A percentile compares a stretch with the other conserved stretches of the same genome.
phyloP scores from a whole-genome alignment of 2,113 vertebrate genomes.

The Proterorhinus semilunaris region DNA sequence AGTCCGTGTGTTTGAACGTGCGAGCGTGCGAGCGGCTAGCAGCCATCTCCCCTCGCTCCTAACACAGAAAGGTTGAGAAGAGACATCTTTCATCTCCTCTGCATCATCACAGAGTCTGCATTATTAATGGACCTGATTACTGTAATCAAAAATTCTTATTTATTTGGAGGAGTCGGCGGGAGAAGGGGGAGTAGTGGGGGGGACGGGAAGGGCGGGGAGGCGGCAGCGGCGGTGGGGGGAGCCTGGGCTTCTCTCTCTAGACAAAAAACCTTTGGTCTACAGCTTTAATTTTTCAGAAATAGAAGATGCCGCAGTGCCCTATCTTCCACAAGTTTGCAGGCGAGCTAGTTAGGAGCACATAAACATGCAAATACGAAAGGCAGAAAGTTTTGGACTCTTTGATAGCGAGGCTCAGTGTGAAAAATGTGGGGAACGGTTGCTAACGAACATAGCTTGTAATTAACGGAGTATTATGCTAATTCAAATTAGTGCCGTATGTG shows the following conservation, averaged over 20 bases:
- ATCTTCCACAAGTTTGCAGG: conserved; percentile 67
- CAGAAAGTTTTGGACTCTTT: conserved; percentile 55
- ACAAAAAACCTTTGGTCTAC: conserved; percentile 76
- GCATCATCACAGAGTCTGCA: conserved; percentile 78
- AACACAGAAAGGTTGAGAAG: conserved; percentile 80
- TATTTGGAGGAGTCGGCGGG: conserved; percentile 74
- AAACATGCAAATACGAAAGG: conserved; percentile 67
- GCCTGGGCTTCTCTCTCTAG: conserved; percentile 70
- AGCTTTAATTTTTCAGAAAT: conserved; percentile 76
- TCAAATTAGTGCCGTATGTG: not conserved
- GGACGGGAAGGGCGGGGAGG: conserved; percentile 47
- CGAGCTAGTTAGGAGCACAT: conserved; percentile 67
- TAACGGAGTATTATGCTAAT: conserved; percentile 4
- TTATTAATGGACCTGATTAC: conserved; percentile 83
- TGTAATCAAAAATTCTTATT: conserved; percentile 85
- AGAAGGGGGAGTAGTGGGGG: conserved; percentile 44
- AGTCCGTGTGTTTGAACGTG: conserved; percentile 7
- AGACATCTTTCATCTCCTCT: conserved; percentile 81
- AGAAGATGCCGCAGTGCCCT: conserved; percentile 67
- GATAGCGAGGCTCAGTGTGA: conserved; percentile 15
- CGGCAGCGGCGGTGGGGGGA: conserved; percentile 43
- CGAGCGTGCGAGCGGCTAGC: conserved; percentile 51
- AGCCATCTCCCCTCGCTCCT: conserved; percentile 75
- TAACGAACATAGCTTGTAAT: conserved; percentile 6
- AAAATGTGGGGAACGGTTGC: not conserved